phyloP scores from a whole-genome alignment of 2,888 invertebrate genomes.

The Drosophila mayaguana region DNA sequence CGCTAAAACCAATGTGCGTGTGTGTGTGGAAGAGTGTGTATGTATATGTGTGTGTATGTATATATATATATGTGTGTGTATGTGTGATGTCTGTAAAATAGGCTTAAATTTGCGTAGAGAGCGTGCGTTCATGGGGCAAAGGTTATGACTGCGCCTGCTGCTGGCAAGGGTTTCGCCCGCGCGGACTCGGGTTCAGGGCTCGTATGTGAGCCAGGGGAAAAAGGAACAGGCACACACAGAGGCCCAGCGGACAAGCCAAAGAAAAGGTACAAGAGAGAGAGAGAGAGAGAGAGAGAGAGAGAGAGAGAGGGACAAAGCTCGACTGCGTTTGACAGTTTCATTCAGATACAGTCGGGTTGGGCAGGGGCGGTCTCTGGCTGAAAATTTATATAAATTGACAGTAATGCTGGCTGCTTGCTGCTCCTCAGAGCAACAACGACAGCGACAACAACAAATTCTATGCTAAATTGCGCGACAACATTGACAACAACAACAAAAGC shows the following conservation, averaged over 20 bases:
- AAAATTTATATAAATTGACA: slow-evolving; percentile 78
- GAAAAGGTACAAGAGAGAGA: neutral
- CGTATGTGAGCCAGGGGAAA: slow-evolving; percentile 1
- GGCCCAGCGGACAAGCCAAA: slow-evolving; percentile 1
- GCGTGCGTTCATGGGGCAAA: slow-evolving; percentile 56
- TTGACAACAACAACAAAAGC: slow-evolving; percentile 22
- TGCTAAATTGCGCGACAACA: slow-evolving; percentile 63
- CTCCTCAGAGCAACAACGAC: slow-evolving; percentile 55
- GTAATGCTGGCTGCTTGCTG: slow-evolving; percentile 65
- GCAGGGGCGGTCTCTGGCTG: slow-evolving; percentile 9
- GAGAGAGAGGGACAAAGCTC: neutral
- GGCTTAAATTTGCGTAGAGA: slow-evolving; percentile 69
- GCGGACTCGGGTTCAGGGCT: slow-evolving; percentile 16
- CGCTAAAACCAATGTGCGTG: slow-evolving; percentile 19
- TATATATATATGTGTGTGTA: slow-evolving; percentile 12
- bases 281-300: neutral
- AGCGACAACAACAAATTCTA: slow-evolving; percentile 57
- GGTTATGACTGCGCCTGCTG: slow-evolving; percentile 63
- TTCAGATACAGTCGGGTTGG: slow-evolving; percentile 33
- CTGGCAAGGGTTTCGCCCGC: slow-evolving; percentile 57
- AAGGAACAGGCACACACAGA: slow-evolving; percentile 1
- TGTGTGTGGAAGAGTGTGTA: neutral
- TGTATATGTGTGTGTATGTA: slow-evolving; percentile 4
- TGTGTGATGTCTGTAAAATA: slow-evolving; percentile 55
- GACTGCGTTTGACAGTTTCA: slow-evolving; percentile 61